Conservation (phyloP, 2,113 vertebrate genomes). For the Coracopsis vasa region DNA sequence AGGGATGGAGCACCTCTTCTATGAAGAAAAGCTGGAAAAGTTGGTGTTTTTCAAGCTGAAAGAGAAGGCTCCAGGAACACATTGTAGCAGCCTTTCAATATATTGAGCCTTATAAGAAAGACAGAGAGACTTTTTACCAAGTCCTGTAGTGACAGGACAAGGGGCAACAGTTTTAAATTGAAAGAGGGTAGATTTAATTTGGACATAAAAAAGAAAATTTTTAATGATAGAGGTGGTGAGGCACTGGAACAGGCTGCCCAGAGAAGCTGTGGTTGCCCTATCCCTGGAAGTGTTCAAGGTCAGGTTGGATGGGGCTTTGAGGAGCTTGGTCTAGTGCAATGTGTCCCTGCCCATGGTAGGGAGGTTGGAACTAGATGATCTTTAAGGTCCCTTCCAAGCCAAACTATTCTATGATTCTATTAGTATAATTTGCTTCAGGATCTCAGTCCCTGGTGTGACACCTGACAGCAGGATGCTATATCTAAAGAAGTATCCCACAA, state of each 20-base stretch:
- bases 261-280: neutral
- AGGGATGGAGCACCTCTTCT: neutral
- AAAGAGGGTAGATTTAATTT: neutral
- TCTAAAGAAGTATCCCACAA: neutral
- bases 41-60: neutral
- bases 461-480: conserved; percentile 2
- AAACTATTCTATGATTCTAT: neutral
- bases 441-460: neutral
- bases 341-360: neutral
- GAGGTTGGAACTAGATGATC: neutral
- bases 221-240: neutral
- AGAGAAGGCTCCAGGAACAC: neutral
- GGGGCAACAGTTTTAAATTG: neutral
- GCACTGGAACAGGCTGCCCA: neutral
- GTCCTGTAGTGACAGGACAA: neutral
- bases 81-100: neutral
- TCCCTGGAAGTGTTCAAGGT: neutral
- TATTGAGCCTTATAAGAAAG: neutral
- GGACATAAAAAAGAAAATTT: neutral
- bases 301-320: neutral
- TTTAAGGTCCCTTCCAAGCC: neutral
- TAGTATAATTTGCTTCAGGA: neutral
- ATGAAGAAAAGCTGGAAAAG: neutral
- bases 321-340: neutral
- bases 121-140: neutral